Base-by-base conservation (phyloP, 2,888 invertebrate genomes). In the Hypomecis atomaria region DNA sequence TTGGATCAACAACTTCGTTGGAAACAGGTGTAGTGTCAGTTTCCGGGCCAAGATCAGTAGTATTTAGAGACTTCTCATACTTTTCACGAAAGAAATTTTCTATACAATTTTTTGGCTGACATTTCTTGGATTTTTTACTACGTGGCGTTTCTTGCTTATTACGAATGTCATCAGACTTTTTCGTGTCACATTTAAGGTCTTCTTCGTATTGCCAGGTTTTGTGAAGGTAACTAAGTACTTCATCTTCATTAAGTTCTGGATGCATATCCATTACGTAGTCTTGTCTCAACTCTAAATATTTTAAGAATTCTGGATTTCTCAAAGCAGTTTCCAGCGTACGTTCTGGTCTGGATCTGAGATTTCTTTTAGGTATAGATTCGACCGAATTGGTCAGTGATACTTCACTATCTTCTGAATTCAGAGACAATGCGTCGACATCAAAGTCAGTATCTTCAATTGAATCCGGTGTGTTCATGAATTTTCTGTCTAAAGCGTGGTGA, bases 161-260 rank as follows among this genome's bases (percentile, higher is more conserved):
- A 63, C 77, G 76, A 6, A 79, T 69, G 52, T 82, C 81, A 23
- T 84, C 80, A 11, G 68, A 72, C 59, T 83, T 86, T 56, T 79
- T 82, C 5, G 77, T 77, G 37, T 86, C 87, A 23, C 83, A 77
- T 69, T 87, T 92, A 59, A 81, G 79, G 58, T 78, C 86, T 53
- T 90, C 86, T 70, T 88, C 85, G 38, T 90, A 90, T 36, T 85
- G 71, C 94, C 94, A 94, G 5, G 89, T 89, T 73, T 93, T 92
- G 47, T 87, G 86, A 47, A 94, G 81, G 77, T 94, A 94, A 7
- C 76, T 77, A 42, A 85, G 81, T 6, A 93, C 84, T 71, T 93
- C 92, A 0, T 86, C 82, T 47, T 87, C 83, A 0, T 85, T 83
- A 7, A 93, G 79, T 48, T 93, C 85, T 0, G 94, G 93, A 76